Evolutionary conservation across 2,888 invertebrate genomes (phyloP).

Genomic region (Slavum lentiscoides): DNA sequence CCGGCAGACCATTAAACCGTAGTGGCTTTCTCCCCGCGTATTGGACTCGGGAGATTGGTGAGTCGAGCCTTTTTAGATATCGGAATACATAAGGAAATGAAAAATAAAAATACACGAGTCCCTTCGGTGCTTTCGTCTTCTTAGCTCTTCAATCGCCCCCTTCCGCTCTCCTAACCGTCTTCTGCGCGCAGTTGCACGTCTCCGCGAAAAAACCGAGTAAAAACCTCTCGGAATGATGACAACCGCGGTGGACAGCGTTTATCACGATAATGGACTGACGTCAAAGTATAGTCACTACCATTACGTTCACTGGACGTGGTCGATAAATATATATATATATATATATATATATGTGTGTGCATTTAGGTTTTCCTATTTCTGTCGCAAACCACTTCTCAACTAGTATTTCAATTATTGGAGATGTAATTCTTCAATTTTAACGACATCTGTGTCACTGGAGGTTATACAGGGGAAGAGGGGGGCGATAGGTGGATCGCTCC

Average conservation of each 20-base stretch:
- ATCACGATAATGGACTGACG: conserved; percentile 31
- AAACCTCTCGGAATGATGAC: conserved; percentile 28
- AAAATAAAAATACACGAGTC: neutral
- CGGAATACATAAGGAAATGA: conserved; percentile 31
- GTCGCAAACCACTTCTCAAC: too few species aligned
- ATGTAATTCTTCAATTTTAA: too few species aligned
- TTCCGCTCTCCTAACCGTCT: neutral
- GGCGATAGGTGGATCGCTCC: too few species aligned
- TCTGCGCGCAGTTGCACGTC: neutral
- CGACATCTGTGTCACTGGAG: too few species aligned
- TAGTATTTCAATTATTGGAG: too few species aligned
- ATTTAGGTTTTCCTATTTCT: too few species aligned
- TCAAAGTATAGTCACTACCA: neutral
- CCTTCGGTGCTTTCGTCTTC: neutral
- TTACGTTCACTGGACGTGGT: neutral
- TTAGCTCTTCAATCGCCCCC: neutral
- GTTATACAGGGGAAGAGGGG: too few species aligned
- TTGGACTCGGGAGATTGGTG: conserved; percentile 16
- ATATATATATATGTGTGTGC: too few species aligned
- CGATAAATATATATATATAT: neutral
- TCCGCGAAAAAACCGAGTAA: conserved; percentile 21
- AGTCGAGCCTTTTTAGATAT: conserved; percentile 36
- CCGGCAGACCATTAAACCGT: conserved; percentile 43
- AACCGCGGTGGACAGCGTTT: conserved; percentile 31
- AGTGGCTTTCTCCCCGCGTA: conserved; percentile 13